phyloP scores from a whole-genome alignment of 2,797 vertebrate genomes.

The Gymnoscopelus braueri region DNA sequence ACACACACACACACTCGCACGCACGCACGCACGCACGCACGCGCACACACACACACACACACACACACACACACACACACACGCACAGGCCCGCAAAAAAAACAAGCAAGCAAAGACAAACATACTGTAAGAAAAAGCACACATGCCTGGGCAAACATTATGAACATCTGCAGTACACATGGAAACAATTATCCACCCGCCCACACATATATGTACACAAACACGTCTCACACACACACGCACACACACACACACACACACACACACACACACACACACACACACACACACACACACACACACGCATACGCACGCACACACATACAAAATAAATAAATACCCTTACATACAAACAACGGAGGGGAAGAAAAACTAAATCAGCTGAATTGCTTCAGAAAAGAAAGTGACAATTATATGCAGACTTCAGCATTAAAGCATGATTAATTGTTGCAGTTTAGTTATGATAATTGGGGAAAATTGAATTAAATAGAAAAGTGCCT shows the following conservation, averaged over 20 bases:
- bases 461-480: constrained; percentile 66
- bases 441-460: constrained; percentile 75
- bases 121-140: constrained; percentile 13
- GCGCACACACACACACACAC: constrained; percentile 6
- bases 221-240: not conserved
- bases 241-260: constrained; percentile 1
- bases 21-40: constrained; percentile 23
- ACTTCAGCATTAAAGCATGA: constrained; percentile 73
- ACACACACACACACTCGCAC: constrained; percentile 21
- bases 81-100: constrained; percentile 10
- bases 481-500: constrained; percentile 71
- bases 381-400: constrained; percentile 59
- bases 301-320: constrained; percentile 29
- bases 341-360: constrained; percentile 6
- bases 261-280: constrained; percentile 13
- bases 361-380: constrained; percentile 61
- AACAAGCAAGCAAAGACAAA: constrained; percentile 37
- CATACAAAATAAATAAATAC: not conserved
- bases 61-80: constrained; percentile 19
- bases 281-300: constrained; percentile 9
- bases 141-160: constrained; percentile 10
- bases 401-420: constrained; percentile 64
- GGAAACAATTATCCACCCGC: not conserved
- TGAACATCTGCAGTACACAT: constrained; percentile 3
- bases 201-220: not conserved